A percentile compares a stretch with the other conserved stretches of the same genome.
phyloP scores from a whole-genome alignment of 2,113 vertebrate genomes.

The Mesocricetus auratus region DNA sequence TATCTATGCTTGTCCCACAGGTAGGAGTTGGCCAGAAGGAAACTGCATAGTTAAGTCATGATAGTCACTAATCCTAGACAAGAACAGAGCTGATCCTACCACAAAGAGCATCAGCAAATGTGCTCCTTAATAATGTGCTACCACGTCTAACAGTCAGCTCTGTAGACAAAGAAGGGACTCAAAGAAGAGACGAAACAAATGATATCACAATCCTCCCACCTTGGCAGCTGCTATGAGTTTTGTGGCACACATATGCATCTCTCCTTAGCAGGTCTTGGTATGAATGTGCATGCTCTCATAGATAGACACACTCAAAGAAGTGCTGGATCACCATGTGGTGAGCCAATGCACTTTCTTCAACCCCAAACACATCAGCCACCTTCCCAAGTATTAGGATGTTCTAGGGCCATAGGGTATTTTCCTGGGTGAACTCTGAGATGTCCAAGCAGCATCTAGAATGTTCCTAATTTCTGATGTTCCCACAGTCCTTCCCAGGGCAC shows the following conservation, averaged over 20 bases:
- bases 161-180: background rate
- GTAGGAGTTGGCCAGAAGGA: rapidly evolving
- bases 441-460: background rate
- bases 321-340: rapidly evolving
- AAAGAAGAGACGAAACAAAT: background rate
- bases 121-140: rapidly evolving
- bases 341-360: background rate
- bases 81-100: rapidly evolving
- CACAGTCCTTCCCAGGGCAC: rapidly evolving
- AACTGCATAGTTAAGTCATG: rapidly evolving
- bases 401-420: rapidly evolving
- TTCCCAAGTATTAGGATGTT: background rate
- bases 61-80: rapidly evolving
- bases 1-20: too few relatives aligned
- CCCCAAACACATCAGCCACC: rapidly evolving
- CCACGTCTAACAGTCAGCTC: background rate
- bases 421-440: rapidly evolving
- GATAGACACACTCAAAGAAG: rapidly evolving
- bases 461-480: rapidly evolving
- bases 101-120: rapidly evolving
- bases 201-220: rapidly evolving
- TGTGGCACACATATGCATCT: rapidly evolving
- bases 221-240: rapidly evolving
- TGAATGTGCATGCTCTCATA: background rate
- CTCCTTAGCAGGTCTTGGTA: rapidly evolving